A percentile compares a stretch with the other conserved stretches of the same genome.
These are phyloP conservation scores for Lucifuga dentata DNA, from an alignment of 2,113 vertebrate species.

Conservation along the genomic window DNA sequence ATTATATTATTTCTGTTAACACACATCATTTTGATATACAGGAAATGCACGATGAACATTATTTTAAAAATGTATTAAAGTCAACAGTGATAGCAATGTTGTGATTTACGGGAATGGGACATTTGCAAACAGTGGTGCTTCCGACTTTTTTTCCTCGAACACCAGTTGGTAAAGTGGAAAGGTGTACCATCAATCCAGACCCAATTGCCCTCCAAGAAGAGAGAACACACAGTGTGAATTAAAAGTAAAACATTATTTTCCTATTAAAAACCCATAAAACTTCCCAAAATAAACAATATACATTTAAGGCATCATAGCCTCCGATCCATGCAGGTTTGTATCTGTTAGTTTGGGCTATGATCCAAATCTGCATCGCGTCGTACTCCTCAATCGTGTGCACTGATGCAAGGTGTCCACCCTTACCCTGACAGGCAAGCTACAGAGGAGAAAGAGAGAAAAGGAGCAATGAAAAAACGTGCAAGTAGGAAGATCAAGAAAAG, in stretches of 20 bases:
- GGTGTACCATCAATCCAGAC: background rate
- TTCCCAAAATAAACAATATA: background rate
- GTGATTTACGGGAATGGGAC: slow-evolving; percentile 9
- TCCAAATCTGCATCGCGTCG: rapidly evolving
- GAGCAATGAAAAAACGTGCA: too few relatives aligned
- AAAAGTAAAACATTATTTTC: background rate
- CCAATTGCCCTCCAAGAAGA: background rate
- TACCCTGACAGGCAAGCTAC: background rate
- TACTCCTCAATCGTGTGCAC: background rate
- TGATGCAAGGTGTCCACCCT: slow-evolving; percentile 4
- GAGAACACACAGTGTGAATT: background rate
- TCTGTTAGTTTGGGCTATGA: rapidly evolving
- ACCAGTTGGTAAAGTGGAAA: background rate
- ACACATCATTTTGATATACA: too few relatives aligned
- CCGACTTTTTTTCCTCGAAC: too few relatives aligned
- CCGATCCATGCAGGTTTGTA: background rate
- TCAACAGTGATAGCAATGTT: too few relatives aligned
- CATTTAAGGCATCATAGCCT: background rate
- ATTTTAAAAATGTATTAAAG: too few relatives aligned
- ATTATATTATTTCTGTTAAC: too few relatives aligned
- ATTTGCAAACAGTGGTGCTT: background rate
- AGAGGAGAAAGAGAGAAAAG: background rate
- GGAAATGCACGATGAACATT: too few relatives aligned
- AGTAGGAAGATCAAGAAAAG: too few relatives aligned
- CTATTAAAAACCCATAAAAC: too few relatives aligned